Percentiles rank a stretch among this genome's conserved stretches.
These are phyloP conservation scores for Bostrychus sinensis DNA, from an alignment of 2,113 vertebrate genomes.

Conservation along the genomic window DNA sequence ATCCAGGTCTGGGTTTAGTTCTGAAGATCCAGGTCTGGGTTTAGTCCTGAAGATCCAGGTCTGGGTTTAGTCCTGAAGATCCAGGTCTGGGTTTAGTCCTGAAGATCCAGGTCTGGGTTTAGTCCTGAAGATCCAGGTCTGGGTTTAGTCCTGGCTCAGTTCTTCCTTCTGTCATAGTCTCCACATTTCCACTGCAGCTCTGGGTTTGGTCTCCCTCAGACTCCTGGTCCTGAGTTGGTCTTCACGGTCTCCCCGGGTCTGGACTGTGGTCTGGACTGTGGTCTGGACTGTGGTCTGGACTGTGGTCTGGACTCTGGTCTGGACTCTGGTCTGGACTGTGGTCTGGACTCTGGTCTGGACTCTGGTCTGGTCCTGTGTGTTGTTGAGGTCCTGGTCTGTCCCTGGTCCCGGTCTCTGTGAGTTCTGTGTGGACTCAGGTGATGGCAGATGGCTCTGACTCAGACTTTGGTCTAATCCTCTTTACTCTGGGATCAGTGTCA, in stretches of 20 bases:
- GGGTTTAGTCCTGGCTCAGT: neutral
- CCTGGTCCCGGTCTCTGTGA: too few species aligned
- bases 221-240: neutral
- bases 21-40: too few species aligned
- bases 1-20: too few species aligned
- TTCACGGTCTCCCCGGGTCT: too few species aligned
- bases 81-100: too few species aligned
- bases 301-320: neutral
- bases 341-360: neutral
- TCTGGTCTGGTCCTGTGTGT: neutral
- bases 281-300: neutral
- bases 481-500: slow-evolving; percentile 7
- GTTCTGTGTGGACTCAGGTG: neutral
- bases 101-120: too few species aligned
- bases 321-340: neutral
- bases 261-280: neutral
- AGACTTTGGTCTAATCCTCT: slow-evolving; percentile 10
- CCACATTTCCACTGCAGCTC: neutral
- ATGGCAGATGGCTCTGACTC: slow-evolving; percentile 7
- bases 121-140: too few species aligned
- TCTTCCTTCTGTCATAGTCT: neutral
- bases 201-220: neutral
- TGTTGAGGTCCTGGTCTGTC: too few species aligned
- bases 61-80: too few species aligned
- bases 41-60: too few species aligned